phyloP scores from a whole-genome alignment of 1,140 invertebrate species.

The Homarus americanus region DNA sequence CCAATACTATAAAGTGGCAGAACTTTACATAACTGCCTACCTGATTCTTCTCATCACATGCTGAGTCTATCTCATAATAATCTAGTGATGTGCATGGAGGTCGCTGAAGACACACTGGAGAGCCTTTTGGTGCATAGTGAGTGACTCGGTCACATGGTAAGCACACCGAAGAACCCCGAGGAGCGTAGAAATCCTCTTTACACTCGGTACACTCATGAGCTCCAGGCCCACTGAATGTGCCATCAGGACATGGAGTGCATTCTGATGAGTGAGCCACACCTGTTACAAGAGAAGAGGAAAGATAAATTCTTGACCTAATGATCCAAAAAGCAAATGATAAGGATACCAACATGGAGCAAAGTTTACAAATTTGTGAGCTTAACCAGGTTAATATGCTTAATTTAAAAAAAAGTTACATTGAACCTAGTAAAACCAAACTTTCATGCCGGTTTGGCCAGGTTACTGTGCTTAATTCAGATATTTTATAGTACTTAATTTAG shows the following conservation, averaged over 20 bases:
- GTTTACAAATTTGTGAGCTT: too few species aligned
- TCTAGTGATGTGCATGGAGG: constrained; percentile 81
- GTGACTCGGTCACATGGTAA: constrained; percentile 78
- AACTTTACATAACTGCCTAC: constrained; percentile 24
- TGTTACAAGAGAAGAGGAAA: constrained; percentile 75
- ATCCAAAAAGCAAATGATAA: too few species aligned
- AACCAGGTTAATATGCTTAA: too few species aligned
- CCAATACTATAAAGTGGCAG: too few species aligned
- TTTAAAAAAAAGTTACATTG: too few species aligned
- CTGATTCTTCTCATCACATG: constrained; percentile 79
- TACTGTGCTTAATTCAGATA: too few species aligned
- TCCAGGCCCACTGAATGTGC: constrained; percentile 80
- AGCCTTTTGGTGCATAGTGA: constrained; percentile 78
- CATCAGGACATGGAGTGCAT: constrained; percentile 81
- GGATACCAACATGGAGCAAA: too few species aligned
- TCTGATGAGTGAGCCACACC: constrained; percentile 83
- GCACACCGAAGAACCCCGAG: constrained; percentile 79
- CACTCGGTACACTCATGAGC: constrained; percentile 80
- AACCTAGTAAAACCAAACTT: too few species aligned
- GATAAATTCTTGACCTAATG: too few species aligned
- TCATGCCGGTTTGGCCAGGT: too few species aligned
- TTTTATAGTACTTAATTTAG: too few species aligned
- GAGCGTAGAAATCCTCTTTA: constrained; percentile 79
- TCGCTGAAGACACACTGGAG: constrained; percentile 78
- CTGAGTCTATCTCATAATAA: constrained; percentile 81